Conservation (phyloP, 2,888 invertebrate genomes). For the Beris morrisii region DNA sequence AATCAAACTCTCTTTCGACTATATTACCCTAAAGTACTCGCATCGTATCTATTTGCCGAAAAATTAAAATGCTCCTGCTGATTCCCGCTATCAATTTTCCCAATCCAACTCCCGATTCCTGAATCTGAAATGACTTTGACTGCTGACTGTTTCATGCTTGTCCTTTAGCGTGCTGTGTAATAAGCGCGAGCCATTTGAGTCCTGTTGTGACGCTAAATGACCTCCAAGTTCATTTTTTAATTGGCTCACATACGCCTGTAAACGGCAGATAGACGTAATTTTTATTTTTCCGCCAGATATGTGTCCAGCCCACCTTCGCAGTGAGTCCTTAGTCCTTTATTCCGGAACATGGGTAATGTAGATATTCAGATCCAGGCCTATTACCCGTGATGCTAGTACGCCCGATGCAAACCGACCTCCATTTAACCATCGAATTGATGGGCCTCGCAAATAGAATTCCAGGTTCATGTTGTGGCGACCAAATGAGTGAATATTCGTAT, state of each 20-base stretch:
- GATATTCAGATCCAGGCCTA: not conserved
- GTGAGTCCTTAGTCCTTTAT: not conserved
- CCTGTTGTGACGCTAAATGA: slow-evolving; percentile 35
- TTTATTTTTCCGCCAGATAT: slow-evolving; percentile 11
- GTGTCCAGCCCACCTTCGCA: not conserved
- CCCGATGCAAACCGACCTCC: not conserved
- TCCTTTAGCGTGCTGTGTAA: too few relatives aligned
- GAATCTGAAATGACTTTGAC: too few relatives aligned
- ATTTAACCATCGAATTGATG: slow-evolving; percentile 17
- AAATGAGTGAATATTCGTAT: slow-evolving; percentile 13
- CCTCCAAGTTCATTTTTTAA: slow-evolving; percentile 33
- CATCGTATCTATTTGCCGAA: too few relatives aligned
- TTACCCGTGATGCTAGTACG: not conserved
- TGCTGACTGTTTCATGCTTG: too few relatives aligned
- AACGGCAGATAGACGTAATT: slow-evolving; percentile 35
- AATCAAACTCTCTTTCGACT: too few relatives aligned
- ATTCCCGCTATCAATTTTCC: too few relatives aligned
- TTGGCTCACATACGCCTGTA: slow-evolving; percentile 24
- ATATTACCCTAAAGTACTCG: too few relatives aligned
- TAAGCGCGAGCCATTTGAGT: slow-evolving; percentile 14
- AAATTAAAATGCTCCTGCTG: too few relatives aligned
- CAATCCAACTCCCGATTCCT: too few relatives aligned
- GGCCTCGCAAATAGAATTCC: slow-evolving; percentile 4
- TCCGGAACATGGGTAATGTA: not conserved
- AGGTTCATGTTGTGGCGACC: slow-evolving; percentile 26